Percentiles rank a stretch among this genome's conserved stretches.
Evolutionary conservation across 1,140 invertebrate genomes (phyloP).

Genomic region (Diabrotica undecimpunctata): DNA sequence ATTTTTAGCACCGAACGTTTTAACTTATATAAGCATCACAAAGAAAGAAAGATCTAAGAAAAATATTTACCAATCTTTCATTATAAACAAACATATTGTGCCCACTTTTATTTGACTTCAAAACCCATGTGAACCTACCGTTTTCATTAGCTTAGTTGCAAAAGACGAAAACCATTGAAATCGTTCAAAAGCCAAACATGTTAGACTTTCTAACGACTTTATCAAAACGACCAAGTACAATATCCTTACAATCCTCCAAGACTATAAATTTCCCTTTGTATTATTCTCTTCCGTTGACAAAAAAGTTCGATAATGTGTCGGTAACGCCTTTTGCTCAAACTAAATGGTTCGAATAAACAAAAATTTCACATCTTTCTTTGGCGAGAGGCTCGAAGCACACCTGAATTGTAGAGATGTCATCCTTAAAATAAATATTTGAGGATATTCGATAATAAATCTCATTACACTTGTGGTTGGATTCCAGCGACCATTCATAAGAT

Average conservation of each 20-base stretch:
- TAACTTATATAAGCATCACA: too few species aligned
- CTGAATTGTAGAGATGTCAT: constrained; percentile 38
- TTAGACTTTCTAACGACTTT: background rate
- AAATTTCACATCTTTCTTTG: constrained; percentile 33
- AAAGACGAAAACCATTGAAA: too few species aligned
- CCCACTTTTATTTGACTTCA: too few species aligned
- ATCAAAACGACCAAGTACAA: background rate
- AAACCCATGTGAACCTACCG: too few species aligned
- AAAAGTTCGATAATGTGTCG: constrained; percentile 26
- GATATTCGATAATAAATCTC: constrained; percentile 41
- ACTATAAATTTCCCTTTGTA: constrained; percentile 31
- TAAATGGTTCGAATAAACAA: constrained; percentile 27
- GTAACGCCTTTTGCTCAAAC: constrained; percentile 26
- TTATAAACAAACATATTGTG: too few species aligned
- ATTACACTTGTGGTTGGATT: constrained; percentile 40
- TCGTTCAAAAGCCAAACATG: background rate
- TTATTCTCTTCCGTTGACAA: constrained; percentile 23
- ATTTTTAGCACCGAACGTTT: too few species aligned
- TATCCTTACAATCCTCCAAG: constrained; percentile 24
- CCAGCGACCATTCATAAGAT: constrained; percentile 8
- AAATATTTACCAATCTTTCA: too few species aligned
- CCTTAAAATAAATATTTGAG: constrained; percentile 43
- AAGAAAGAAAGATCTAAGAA: too few species aligned
- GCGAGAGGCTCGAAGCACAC: constrained; percentile 29
- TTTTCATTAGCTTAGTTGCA: too few species aligned